A percentile compares a stretch with the other conserved stretches of the same genome.
Evolutionary conservation across 2,113 vertebrate genomes (phyloP).

Genomic region (Siniperca knerii): DNA sequence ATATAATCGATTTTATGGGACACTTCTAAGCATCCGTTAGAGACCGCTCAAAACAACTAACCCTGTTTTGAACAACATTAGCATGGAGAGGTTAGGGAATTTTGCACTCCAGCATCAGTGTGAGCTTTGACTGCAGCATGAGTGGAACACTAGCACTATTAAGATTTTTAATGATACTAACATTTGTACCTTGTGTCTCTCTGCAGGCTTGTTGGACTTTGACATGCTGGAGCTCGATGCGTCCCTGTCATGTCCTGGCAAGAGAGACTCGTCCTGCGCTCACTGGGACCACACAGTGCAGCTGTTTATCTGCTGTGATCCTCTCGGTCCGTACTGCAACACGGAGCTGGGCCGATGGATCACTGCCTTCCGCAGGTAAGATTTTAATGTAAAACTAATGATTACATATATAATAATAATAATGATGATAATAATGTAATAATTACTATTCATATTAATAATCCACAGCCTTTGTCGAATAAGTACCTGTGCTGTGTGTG

Average conservation of each 20-base stretch:
- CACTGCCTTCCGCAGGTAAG: conserved; percentile 85
- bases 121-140: neutral
- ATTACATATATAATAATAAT: neutral
- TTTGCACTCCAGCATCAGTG: neutral
- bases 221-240: conserved; percentile 82
- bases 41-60: neutral
- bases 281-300: conserved; percentile 87
- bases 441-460: neutral
- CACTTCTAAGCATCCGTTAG: neutral
- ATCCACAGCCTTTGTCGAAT: neutral
- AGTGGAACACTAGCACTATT: accelerated
- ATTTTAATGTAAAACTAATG: accelerated
- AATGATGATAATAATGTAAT: too few relatives aligned
- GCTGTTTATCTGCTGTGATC: conserved; percentile 84
- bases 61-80: neutral
- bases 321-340: conserved; percentile 72
- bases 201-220: conserved; percentile 67
- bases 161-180: neutral
- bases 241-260: conserved; percentile 83
- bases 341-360: conserved; percentile 87
- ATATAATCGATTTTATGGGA: neutral
- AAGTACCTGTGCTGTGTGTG: too few relatives aligned
- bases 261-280: conserved; percentile 82
- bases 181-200: neutral
- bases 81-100: too few relatives aligned